phyloP scores from a whole-genome alignment of 1,140 invertebrate species.

The Venturia canescens region DNA sequence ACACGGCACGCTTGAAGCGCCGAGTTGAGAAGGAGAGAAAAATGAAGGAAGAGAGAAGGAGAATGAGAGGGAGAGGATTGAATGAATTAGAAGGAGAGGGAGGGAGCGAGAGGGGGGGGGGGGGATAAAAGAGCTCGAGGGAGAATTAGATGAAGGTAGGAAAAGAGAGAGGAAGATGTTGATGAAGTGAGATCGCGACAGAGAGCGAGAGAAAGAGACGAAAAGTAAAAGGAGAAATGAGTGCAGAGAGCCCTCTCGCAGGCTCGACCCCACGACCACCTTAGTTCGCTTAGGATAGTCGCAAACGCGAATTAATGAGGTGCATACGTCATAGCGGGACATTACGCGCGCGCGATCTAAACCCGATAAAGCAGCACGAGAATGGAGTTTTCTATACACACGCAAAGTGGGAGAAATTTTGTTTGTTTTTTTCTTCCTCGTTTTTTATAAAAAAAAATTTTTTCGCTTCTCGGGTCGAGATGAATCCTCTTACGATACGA shows the following conservation, averaged over 20 bases:
- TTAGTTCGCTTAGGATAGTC: slow-evolving; percentile 51
- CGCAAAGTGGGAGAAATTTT: background rate
- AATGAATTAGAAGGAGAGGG: too few species aligned
- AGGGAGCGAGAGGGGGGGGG: background rate
- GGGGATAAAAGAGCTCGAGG: too few species aligned
- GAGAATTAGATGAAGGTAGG: too few species aligned
- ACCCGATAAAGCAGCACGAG: slow-evolving; percentile 61
- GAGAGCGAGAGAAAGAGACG: slow-evolving; percentile 23
- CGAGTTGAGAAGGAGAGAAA: slow-evolving; percentile 6
- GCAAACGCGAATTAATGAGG: slow-evolving; percentile 67
- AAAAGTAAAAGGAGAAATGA: slow-evolving; percentile 41
- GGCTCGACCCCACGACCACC: slow-evolving; percentile 37
- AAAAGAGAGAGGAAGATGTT: background rate
- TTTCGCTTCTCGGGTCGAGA: too few species aligned
- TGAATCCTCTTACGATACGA: slow-evolving; percentile 13
- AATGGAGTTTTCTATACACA: slow-evolving; percentile 20
- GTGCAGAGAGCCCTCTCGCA: slow-evolving; percentile 27
- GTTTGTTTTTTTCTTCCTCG: background rate
- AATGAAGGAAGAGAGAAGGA: too few species aligned
- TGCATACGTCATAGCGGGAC: slow-evolving; percentile 62
- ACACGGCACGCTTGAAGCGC: slow-evolving; percentile 20
- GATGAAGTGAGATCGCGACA: slow-evolving; percentile 5
- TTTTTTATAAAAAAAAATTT: too few species aligned
- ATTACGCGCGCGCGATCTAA: slow-evolving; percentile 64
- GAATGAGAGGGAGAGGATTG: too few species aligned